phyloP scores from a whole-genome alignment of 2,797 vertebrate genomes.

The Otolemur crassicaudatus region DNA sequence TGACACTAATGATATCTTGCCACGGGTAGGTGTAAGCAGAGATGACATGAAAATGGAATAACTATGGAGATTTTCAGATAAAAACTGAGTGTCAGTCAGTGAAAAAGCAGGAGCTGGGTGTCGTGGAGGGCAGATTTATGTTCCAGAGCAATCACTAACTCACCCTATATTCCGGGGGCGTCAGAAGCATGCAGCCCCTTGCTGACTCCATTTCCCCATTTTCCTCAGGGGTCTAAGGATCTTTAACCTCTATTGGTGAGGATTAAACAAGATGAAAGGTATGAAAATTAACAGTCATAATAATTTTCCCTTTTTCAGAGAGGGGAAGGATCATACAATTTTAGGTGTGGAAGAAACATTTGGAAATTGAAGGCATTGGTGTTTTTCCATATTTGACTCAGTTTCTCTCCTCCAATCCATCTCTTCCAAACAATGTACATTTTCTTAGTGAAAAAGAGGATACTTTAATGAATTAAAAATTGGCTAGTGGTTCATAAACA shows the following conservation, averaged over 20 bases:
- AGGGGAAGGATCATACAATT: background rate
- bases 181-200: background rate
- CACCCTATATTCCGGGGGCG: background rate
- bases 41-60: background rate
- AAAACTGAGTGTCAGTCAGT: conserved; percentile 20
- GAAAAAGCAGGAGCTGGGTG: background rate
- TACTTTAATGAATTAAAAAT: conserved; percentile 25
- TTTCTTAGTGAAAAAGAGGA: background rate
- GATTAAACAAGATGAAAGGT: background rate
- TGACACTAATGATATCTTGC: background rate
- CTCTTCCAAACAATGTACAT: background rate
- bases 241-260: background rate
- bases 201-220: background rate
- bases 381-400: conserved; percentile 28
- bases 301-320: background rate
- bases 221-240: background rate
- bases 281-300: background rate
- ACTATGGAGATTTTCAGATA: conserved; percentile 24
- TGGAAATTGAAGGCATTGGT: background rate
- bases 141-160: background rate
- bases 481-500: background rate
- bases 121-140: background rate
- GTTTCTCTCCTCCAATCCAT: background rate
- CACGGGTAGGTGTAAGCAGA: conserved; percentile 27
- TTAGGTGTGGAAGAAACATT: background rate